phyloP scores from a whole-genome alignment of 2,888 invertebrate genomes.

The Spilarctia lutea region DNA sequence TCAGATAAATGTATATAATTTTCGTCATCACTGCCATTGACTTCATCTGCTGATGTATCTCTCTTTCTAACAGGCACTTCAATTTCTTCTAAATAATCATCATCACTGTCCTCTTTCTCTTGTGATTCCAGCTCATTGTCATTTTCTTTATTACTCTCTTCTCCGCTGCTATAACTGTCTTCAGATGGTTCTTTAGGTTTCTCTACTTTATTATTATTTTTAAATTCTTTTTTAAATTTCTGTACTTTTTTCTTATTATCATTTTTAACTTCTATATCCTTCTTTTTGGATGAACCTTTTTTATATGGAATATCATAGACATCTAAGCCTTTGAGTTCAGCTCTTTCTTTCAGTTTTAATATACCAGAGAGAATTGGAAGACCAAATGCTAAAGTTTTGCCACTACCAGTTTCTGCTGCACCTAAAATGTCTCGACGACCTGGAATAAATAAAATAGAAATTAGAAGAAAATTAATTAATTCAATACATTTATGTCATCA shows the following conservation, averaged over 20 bases:
- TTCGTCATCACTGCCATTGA: conserved; percentile 71
- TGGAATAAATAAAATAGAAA: conserved; percentile 53
- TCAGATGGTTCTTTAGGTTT: conserved; percentile 72
- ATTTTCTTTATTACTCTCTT: conserved; percentile 65
- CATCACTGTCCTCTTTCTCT: conserved; percentile 45
- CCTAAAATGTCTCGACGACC: conserved; percentile 96
- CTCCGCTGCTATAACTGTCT: conserved; percentile 75
- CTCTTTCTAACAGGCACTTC: conserved; percentile 72
- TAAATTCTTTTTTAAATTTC: conserved; percentile 39
- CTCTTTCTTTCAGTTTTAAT: conserved; percentile 88
- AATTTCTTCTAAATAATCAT: conserved; percentile 73
- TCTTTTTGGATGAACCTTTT: conserved; percentile 69
- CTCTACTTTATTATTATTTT: conserved; percentile 44
- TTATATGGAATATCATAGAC: conserved; percentile 78
- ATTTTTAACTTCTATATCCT: conserved; percentile 37
- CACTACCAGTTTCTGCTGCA: conserved; percentile 99
- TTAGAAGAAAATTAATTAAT: background rate
- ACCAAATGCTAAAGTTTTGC: conserved; percentile 99
- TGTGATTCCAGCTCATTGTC: conserved; percentile 37
- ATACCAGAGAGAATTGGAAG: conserved; percentile 97
- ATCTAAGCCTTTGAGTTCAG: conserved; percentile 68
- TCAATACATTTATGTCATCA: too few relatives aligned
- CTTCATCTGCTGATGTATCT: conserved; percentile 68
- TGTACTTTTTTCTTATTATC: conserved; percentile 36
- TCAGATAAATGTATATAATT: conserved; percentile 77